Conservation (phyloP, 2,888 invertebrate genomes). For the Plagiodera versicolora region DNA sequence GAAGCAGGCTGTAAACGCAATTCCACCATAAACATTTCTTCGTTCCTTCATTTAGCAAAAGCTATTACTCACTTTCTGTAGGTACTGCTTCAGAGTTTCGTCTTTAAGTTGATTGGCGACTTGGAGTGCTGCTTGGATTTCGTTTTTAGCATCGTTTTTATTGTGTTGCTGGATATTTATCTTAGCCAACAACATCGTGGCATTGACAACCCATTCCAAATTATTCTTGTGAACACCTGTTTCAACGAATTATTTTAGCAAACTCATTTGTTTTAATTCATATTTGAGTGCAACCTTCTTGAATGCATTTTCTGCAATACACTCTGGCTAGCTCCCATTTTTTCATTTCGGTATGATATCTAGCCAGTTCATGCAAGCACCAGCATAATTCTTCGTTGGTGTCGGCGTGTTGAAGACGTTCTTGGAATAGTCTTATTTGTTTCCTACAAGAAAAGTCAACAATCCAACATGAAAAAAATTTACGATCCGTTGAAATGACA, state of each 20-base stretch:
- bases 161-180: conserved; percentile 55
- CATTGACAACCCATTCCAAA: conserved; percentile 54
- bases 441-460: conserved; percentile 37
- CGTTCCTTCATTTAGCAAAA: too few species aligned
- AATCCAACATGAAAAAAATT: too few species aligned
- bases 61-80: conserved; percentile 43
- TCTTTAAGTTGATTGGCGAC: conserved; percentile 49
- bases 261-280: too few species aligned
- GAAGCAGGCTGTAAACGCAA: too few species aligned
- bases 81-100: conserved; percentile 45
- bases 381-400: conserved; percentile 55
- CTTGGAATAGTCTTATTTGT: conserved; percentile 42
- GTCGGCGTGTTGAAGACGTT: conserved; percentile 43
- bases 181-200: conserved; percentile 52
- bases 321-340: conserved; percentile 54
- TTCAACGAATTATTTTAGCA: too few species aligned
- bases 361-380: conserved; percentile 54
- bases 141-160: conserved; percentile 56
- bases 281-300: conserved; percentile 38
- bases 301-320: conserved; percentile 50
- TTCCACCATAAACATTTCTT: too few species aligned
- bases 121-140: conserved; percentile 42
- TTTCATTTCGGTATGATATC: conserved; percentile 48
- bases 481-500: too few species aligned
- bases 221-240: conserved; percentile 33